Conservation (phyloP, 2,888 invertebrate species). For the Oligia fasciuncula region DNA sequence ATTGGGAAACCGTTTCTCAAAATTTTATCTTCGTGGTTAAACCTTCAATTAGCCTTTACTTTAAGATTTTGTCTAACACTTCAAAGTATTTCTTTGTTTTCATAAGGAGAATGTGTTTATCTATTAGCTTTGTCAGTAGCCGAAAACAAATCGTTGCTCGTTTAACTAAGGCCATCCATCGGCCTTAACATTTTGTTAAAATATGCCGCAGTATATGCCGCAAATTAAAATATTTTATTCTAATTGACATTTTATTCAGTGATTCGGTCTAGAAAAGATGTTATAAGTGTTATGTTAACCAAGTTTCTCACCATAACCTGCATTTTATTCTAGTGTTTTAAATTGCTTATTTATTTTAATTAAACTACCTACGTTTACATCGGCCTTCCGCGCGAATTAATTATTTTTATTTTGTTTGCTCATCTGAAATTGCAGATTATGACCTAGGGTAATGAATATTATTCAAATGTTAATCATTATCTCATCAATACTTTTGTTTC, state of each 20-base stretch:
- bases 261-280: slow-evolving; percentile 16
- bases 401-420: slow-evolving; percentile 13
- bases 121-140: slow-evolving; percentile 37
- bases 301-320: slow-evolving; percentile 29
- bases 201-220: slow-evolving; percentile 16
- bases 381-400: slow-evolving; percentile 20
- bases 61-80: not conserved
- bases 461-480: not conserved
- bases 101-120: slow-evolving; percentile 45
- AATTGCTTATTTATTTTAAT: slow-evolving; percentile 50
- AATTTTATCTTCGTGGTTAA: not conserved
- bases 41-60: slow-evolving; percentile 8
- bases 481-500: not conserved
- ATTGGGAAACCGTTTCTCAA: not conserved
- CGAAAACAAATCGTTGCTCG: slow-evolving; percentile 46
- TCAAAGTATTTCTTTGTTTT: slow-evolving; percentile 40
- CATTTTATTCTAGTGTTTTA: slow-evolving; percentile 27
- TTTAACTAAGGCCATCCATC: slow-evolving; percentile 41
- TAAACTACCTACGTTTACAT: not conserved
- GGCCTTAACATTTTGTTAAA: slow-evolving; percentile 61
- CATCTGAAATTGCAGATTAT: slow-evolving; percentile 15
- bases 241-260: slow-evolving; percentile 38
- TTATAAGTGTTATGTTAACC: not conserved
- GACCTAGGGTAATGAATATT: not conserved
- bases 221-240: slow-evolving; percentile 33